Evolutionary conservation across 2,113 vertebrate species (phyloP).

Genomic region (Sakesphorus luctuosus): DNA sequence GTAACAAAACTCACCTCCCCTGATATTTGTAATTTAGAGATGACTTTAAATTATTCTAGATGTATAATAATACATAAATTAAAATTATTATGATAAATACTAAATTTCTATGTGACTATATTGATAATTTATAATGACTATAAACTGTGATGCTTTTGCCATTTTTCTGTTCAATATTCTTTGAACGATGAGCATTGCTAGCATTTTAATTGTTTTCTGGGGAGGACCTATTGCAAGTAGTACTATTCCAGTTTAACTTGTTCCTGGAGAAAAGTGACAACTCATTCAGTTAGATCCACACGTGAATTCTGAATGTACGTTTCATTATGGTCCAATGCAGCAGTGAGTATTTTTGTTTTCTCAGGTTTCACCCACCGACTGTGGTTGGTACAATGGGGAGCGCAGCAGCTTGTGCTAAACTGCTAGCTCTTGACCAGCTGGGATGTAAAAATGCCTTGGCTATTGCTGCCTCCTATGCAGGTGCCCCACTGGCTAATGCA

Average conservation of each 20-base stretch:
- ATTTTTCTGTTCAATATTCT: neutral
- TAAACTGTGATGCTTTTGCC: neutral
- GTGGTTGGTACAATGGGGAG: conserved; percentile 93
- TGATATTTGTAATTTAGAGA: neutral
- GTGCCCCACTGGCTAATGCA: conserved; percentile 91
- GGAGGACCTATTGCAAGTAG: neutral
- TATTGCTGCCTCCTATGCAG: conserved; percentile 89
- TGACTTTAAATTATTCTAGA: neutral
- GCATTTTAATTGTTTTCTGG: neutral
- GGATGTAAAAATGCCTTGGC: conserved; percentile 86
- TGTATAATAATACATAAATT: neutral
- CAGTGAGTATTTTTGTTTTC: neutral
- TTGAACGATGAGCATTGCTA: neutral
- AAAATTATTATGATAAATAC: neutral
- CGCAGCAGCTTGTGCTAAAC: conserved; percentile 87
- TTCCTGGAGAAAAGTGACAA: neutral
- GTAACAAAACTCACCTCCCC: neutral
- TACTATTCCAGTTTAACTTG: neutral
- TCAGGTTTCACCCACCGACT: conserved; percentile 92
- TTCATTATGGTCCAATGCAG: neutral
- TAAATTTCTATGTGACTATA: neutral
- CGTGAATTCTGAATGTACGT: rapidly evolving
- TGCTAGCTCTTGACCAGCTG: conserved; percentile 78
- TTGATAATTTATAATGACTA: neutral
- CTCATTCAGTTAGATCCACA: neutral